Evolutionary conservation across 2,797 vertebrate species (phyloP).

Genomic region (Muscicapa striata): DNA sequence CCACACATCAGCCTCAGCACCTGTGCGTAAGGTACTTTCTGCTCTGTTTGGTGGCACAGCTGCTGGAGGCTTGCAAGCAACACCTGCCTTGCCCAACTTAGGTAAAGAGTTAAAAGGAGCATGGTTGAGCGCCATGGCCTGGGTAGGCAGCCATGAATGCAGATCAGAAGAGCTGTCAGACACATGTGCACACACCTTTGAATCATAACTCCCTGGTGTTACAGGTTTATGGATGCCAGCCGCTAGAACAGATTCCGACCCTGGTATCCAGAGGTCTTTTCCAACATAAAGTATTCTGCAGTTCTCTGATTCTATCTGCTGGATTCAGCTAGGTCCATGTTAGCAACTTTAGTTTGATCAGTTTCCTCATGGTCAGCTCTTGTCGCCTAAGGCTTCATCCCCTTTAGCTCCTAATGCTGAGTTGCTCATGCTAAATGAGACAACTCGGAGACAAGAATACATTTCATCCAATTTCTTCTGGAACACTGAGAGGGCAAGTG

Average conservation of each 20-base stretch:
- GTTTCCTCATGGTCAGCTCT: background rate
- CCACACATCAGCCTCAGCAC: background rate
- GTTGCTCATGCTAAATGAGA: background rate
- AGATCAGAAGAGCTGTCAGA: background rate
- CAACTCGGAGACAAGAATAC: accelerated
- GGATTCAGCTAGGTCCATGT: background rate
- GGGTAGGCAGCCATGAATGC: background rate
- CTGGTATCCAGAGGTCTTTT: background rate
- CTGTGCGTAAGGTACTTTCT: background rate
- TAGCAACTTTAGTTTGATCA: background rate
- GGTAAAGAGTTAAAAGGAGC: background rate
- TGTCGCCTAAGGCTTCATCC: background rate
- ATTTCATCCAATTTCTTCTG: background rate
- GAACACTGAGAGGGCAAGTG: background rate
- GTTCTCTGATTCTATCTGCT: background rate
- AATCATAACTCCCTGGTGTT: background rate
- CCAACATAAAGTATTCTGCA: background rate
- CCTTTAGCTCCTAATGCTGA: background rate
- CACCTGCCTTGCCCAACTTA: background rate
- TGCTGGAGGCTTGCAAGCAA: background rate
- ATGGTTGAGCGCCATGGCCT: background rate
- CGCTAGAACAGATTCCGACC: accelerated
- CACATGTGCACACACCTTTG: background rate
- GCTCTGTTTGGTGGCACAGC: background rate
- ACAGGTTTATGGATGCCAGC: background rate